These are phyloP conservation scores for Phengaris arion DNA, from an alignment of 2,888 invertebrate genomes.

Conservation along the genomic window DNA sequence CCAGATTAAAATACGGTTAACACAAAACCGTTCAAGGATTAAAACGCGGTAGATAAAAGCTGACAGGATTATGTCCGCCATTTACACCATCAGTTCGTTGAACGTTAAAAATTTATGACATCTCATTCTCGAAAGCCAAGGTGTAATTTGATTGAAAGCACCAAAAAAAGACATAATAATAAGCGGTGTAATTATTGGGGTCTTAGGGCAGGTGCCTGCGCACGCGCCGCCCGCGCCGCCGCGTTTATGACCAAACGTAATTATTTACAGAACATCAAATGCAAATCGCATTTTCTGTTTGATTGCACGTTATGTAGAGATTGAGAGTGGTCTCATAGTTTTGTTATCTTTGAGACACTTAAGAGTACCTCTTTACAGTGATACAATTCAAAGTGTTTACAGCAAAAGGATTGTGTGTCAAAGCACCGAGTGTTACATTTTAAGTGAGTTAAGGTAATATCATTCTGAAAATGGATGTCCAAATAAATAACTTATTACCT, in stretches of 20 bases:
- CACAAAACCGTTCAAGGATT: constrained; percentile 30
- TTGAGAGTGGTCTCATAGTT: too few species aligned
- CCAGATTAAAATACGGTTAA: constrained; percentile 36
- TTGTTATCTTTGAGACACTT: too few species aligned
- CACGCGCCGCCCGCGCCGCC: constrained; percentile 57
- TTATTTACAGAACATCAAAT: constrained; percentile 48
- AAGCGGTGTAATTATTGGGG: constrained; percentile 77
- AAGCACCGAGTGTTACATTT: too few species aligned
- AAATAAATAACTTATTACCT: neutral
- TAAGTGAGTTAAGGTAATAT: too few species aligned
- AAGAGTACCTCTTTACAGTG: too few species aligned
- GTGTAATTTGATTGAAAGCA: constrained; percentile 80
- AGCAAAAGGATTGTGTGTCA: too few species aligned
- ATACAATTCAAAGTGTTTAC: too few species aligned
- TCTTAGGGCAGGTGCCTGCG: constrained; percentile 69
- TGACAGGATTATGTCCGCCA: constrained; percentile 45
- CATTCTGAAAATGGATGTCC: too few species aligned
- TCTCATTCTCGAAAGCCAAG: constrained; percentile 74
- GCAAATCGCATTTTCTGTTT: constrained; percentile 33
- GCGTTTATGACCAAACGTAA: constrained; percentile 50
- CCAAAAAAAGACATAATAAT: constrained; percentile 79
- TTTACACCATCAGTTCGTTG: constrained; percentile 64
- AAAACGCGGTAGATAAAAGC: constrained; percentile 35
- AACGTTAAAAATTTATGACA: constrained; percentile 71
- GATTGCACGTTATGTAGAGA: neutral